A percentile compares a stretch with the other conserved stretches of the same genome.
These are phyloP conservation scores for Arctocebus calabarensis DNA, from an alignment of 2,797 vertebrate genomes.

Conservation along the genomic window DNA sequence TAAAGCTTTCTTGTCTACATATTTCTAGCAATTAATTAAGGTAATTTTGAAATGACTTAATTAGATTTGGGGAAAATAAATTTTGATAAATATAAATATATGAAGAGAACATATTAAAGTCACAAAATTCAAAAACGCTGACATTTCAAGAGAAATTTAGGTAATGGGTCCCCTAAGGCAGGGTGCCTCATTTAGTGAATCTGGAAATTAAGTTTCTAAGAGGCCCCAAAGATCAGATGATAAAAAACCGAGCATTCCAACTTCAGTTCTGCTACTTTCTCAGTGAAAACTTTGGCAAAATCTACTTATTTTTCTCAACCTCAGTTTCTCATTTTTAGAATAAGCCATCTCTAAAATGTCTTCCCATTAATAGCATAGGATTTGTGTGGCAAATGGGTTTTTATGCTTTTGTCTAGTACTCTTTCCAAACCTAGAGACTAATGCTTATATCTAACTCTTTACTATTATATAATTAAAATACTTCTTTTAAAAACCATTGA, in stretches of 20 bases:
- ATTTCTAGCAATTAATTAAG: background rate
- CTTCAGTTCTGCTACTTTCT: background rate
- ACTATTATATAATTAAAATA: background rate
- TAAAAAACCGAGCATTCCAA: background rate
- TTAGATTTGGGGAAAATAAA: background rate
- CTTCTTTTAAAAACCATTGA: background rate
- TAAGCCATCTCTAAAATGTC: background rate
- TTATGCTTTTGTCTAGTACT: background rate
- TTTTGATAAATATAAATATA: background rate
- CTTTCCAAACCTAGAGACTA: background rate
- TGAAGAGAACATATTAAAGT: background rate
- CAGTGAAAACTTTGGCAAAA: background rate
- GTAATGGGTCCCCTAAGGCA: fast-evolving
- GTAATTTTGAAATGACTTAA: conserved; percentile 8
- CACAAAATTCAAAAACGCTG: background rate
- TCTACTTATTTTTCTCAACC: background rate
- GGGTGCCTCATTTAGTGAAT: background rate
- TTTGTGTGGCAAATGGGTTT: background rate
- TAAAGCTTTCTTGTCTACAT: background rate
- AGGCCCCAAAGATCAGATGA: background rate
- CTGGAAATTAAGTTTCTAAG: background rate
- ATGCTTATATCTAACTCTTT: background rate
- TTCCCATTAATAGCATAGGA: background rate
- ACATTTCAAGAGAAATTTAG: background rate
- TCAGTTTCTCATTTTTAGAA: background rate